phyloP scores from a whole-genome alignment of 2,888 invertebrate genomes.

The Epiblema foenella region DNA sequence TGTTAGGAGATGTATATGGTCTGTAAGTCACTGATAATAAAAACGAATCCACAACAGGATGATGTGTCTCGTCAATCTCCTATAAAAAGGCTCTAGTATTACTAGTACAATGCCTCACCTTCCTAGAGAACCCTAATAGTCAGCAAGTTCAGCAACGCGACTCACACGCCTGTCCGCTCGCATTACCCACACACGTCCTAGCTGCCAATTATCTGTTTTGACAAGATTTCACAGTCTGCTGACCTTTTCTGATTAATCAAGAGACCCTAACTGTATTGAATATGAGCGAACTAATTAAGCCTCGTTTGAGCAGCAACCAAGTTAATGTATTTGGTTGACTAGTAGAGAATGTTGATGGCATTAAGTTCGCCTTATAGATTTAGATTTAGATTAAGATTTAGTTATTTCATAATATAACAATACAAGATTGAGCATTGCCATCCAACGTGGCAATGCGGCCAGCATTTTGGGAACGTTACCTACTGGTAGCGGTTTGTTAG shows the following conservation, averaged over 20 bases:
- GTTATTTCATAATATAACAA: too few relatives aligned
- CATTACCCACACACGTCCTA: constrained; percentile 62
- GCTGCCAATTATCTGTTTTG: constrained; percentile 60
- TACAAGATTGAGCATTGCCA: too few relatives aligned
- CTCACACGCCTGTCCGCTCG: constrained; percentile 68
- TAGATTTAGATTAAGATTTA: too few relatives aligned
- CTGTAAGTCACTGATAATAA: too few relatives aligned
- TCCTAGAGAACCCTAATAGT: constrained; percentile 6
- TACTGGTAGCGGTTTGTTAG: too few relatives aligned
- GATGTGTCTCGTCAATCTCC: too few relatives aligned
- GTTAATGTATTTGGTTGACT: not conserved
- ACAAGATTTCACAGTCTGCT: constrained; percentile 71
- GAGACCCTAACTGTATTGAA: constrained; percentile 39
- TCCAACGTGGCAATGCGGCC: too few relatives aligned
- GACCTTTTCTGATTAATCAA: constrained; percentile 63
- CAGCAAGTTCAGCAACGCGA: constrained; percentile 52
- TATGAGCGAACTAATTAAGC: constrained; percentile 33
- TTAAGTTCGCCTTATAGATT: not conserved
- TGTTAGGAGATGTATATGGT: too few relatives aligned
- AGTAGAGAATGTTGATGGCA: too few relatives aligned
- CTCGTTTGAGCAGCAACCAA: constrained; percentile 8
- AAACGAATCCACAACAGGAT: too few relatives aligned
- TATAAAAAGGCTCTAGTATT: too few relatives aligned
- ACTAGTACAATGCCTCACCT: not conserved
- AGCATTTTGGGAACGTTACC: too few relatives aligned